Evolutionary conservation across 2,797 vertebrate genomes (phyloP).

Genomic region (Ceyx erithaca): DNA sequence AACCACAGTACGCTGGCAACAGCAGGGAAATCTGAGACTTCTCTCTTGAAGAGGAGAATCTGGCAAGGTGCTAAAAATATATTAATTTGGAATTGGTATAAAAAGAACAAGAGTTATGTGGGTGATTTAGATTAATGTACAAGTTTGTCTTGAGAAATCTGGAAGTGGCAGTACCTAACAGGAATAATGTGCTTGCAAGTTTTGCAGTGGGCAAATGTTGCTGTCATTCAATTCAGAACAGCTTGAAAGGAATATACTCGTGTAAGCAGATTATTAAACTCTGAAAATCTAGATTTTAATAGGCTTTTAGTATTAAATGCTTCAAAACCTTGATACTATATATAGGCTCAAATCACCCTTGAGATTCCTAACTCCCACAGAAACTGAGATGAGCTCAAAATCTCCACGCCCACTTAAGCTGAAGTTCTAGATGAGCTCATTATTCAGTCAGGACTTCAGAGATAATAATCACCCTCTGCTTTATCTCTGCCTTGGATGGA

Average conservation of each 20-base stretch:
- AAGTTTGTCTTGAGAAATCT: background rate
- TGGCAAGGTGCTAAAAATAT: constrained; percentile 47
- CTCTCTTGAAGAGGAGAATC: background rate
- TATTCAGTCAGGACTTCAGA: background rate
- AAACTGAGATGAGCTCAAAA: background rate
- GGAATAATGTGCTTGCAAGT: background rate
- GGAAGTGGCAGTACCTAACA: background rate
- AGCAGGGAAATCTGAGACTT: constrained; percentile 45
- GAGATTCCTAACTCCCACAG: background rate
- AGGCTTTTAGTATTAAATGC: constrained; percentile 53
- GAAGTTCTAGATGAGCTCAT: constrained; percentile 13
- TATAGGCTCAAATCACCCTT: background rate
- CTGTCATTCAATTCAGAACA: constrained; percentile 5
- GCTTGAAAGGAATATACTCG: constrained; percentile 14
- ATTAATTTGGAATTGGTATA: constrained; percentile 18
- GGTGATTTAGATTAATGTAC: background rate
- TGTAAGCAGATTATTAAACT: constrained; percentile 58
- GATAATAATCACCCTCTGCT: background rate
- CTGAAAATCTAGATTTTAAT: constrained; percentile 53
- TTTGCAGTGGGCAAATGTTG: constrained; percentile 2
- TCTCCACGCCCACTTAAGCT: background rate
- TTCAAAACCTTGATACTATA: constrained; percentile 3
- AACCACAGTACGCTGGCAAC: background rate
- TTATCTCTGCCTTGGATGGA: background rate
- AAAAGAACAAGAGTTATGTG: background rate